Conservation (phyloP, 2,797 vertebrate species). For the Melanotaenia nigrans region DNA sequence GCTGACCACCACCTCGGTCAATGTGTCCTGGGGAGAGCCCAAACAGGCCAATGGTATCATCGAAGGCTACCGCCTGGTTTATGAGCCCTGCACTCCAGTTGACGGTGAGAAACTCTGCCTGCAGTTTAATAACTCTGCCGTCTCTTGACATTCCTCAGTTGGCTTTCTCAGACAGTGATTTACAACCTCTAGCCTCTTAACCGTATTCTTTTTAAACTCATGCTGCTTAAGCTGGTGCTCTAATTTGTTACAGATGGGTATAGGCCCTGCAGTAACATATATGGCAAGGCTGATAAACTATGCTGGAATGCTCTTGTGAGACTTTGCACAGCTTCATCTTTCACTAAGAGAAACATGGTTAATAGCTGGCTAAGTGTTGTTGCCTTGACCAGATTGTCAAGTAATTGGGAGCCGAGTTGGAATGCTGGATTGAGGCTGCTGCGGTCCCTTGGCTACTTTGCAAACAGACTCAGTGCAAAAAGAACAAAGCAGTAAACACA, state of each 20-base stretch:
- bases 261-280: conserved; percentile 53
- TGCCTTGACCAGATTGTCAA: conserved; percentile 67
- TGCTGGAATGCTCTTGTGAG: conserved; percentile 51
- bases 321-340: conserved; percentile 59
- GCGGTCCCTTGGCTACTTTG: conserved; percentile 54
- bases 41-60: conserved; percentile 93
- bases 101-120: conserved; percentile 88
- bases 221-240: conserved; percentile 61
- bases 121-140: conserved; percentile 45
- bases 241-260: conserved; percentile 74
- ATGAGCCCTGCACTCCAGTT: conserved; percentile 94
- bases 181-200: conserved; percentile 58
- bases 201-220: conserved; percentile 56
- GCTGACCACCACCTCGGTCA: conserved; percentile 96
- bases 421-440: conserved; percentile 58
- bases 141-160: conserved; percentile 66
- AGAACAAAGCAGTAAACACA: conserved; percentile 39
- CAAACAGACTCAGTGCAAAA: conserved; percentile 60
- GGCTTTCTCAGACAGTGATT: conserved; percentile 63
- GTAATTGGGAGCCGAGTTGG: conserved; percentile 78
- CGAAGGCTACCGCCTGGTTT: conserved; percentile 93
- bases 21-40: conserved; percentile 96
- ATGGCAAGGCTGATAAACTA: conserved; percentile 58
- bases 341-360: conserved; percentile 60
- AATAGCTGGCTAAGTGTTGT: conserved; percentile 66